Base-by-base conservation (phyloP, 2,888 invertebrate genomes). In the Melieria omissa region DNA sequence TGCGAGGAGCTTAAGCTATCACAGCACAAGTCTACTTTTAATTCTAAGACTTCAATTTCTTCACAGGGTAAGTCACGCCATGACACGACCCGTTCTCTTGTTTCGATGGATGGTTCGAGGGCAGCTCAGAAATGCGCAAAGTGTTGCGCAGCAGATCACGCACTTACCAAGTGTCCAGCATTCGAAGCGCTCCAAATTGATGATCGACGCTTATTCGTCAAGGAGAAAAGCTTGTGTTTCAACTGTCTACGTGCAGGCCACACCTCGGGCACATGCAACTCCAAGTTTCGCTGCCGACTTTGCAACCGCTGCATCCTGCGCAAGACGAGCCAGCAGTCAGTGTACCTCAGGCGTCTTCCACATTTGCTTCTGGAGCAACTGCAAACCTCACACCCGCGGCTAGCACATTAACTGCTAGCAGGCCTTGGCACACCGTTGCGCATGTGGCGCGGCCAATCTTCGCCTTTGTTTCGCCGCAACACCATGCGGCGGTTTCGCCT, bases 71-170 rank as follows among this genome's bases (percentile, higher is more conserved):
- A 29, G 29, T 29, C 42, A 41, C 41, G 54, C 10, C 44, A 29
- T n/a, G 41, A 54, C 29, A 54, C 55, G 29, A 67, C 58, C 12
- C 76, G 72, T 41, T 62, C 76, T 46, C 57, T 62, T 49, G 66
- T 73, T 54, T 29, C 29, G 29, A 29, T 29, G 29, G 29, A 29
- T 29, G 29, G 29, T 29, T 29, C 76, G 5, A 71, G 74, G 9
- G 42, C 49, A 41, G 66, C 75, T 5, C 75, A 75, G 9, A 12
- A 64, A 29, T 63, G 68, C 10, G 76, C 75, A 29, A 29, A 2
- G 76, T 76, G 74, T 57, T 71, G 5, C 64, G 71, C 10, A 60
- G 74, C 5, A 68, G 54, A 47, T 67, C 65, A n/a, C 70, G 76
- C 8, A 75, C 58, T 45, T 68, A 74, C 54, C 63, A 65, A 9